Evolutionary conservation across 2,113 vertebrate species (phyloP), one percentile per base, ranked within the genome.

Genomic region (Amia ocellicauda): DNA sequence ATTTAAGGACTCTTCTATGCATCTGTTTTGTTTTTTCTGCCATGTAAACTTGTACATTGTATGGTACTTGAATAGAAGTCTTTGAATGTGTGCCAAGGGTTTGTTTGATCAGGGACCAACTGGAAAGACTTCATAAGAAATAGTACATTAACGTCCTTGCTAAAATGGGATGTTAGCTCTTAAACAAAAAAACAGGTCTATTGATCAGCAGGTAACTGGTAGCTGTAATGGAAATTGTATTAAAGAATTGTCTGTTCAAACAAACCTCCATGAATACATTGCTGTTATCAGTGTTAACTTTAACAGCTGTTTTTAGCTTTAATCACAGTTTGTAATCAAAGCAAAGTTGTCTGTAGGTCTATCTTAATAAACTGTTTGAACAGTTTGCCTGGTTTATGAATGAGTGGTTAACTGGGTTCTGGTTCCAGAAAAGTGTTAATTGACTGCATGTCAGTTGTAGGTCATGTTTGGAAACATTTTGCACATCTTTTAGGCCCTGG

Each of bases 81-180:
- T 3, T 83, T 81, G 83, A 78, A 67, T 76, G 60, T 73, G 64
- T 76, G 42, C 71, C 83, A 82, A 72, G 83, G 78, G 74, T 75
- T 90, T 91, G 89, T 90, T 89, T 89, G n/a, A n/a, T n/a, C n/a
- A 88, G 89, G 89, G 84, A 60, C 87, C 89, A 86, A 89, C 88
- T 78, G 82, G 85, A 70, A 80, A 75, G 76, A 83, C 4, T 36
- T 36, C 31, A 36, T n/a, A n/a, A n/a, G n/a, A n/a, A n/a, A n/a
- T n/a, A n/a, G n/a, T n/a, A n/a, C n/a, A n/a, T n/a, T n/a, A n/a
- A n/a, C n/a, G n/a, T n/a, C n/a, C n/a, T n/a, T n/a, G n/a, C n/a
- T n/a, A n/a, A n/a, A n/a, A n/a, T n/a, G n/a, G n/a, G n/a, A n/a
- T n/a, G n/a, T n/a, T n/a, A n/a, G n/a, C n/a, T n/a, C n/a, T n/a